phyloP scores from a whole-genome alignment of 2,888 invertebrate genomes.

The Drosophila paranaensis region DNA sequence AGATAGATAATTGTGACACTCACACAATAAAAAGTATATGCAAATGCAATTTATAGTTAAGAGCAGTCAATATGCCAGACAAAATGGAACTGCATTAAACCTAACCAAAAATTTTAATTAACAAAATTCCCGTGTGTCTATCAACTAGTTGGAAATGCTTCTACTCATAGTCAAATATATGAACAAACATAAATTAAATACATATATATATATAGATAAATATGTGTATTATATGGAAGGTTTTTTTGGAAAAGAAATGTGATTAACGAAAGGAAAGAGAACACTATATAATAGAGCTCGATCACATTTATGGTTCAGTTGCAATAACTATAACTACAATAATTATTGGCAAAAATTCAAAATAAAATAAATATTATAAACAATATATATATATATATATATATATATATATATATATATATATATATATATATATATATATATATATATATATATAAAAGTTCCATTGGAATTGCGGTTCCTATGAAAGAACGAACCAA shows the following conservation, averaged over 20 bases:
- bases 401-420: background rate
- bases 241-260: slow-evolving; percentile 9
- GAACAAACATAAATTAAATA: background rate
- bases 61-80: slow-evolving; percentile 1
- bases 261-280: slow-evolving; percentile 14
- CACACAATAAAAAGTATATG: background rate
- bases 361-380: background rate
- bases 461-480: slow-evolving; percentile 17
- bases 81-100: slow-evolving; percentile 14
- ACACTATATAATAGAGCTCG: slow-evolving; percentile 6
- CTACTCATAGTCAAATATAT: slow-evolving; percentile 7
- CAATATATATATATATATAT: background rate
- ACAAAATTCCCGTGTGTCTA: slow-evolving; percentile 25
- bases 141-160: slow-evolving; percentile 5
- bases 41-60: slow-evolving; percentile 7
- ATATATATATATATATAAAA: background rate
- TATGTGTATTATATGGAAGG: background rate
- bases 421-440: background rate
- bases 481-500: slow-evolving; percentile 7
- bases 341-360: slow-evolving; percentile 5
- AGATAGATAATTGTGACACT: slow-evolving; percentile 4
- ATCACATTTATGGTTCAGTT: slow-evolving; percentile 10
- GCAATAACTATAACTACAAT: slow-evolving; percentile 3
- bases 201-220: background rate
- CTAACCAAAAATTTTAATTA: slow-evolving; percentile 33